phyloP scores from a whole-genome alignment of 1,140 invertebrate genomes.

The Apis dorsata region DNA sequence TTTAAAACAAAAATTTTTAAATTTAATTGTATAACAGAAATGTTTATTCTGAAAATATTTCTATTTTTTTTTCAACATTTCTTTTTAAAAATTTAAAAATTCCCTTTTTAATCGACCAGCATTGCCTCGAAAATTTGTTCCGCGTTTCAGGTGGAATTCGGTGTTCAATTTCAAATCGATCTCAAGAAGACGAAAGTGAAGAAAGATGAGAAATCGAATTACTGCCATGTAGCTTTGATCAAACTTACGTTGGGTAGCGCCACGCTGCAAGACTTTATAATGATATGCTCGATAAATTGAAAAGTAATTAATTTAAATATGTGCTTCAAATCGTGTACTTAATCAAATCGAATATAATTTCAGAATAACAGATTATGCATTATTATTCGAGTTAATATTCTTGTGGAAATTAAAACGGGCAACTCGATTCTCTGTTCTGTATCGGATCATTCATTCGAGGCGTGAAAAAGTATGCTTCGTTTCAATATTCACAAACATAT shows the following conservation, averaged over 20 bases:
- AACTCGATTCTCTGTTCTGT: background rate
- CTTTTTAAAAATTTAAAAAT: background rate
- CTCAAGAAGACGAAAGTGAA: background rate
- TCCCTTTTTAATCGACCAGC: no score
- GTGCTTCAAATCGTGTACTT: background rate
- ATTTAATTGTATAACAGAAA: no score
- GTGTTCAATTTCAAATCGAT: background rate
- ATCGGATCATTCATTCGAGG: background rate
- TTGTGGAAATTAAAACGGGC: background rate
- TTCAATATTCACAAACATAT: background rate
- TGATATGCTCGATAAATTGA: conserved; percentile 15
- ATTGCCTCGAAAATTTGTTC: no score
- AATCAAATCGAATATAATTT: background rate
- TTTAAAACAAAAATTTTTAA: no score
- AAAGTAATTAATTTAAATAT: background rate
- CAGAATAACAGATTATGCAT: no score
- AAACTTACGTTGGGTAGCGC: conserved; percentile 12
- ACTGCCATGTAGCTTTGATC: conserved; percentile 15
- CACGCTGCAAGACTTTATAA: background rate
- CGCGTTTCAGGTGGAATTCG: conserved; percentile 13
- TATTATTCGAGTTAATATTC: background rate
- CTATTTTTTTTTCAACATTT: no score
- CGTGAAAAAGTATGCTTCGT: background rate
- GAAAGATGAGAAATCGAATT: background rate
- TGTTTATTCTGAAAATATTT: no score